A percentile compares a stretch with the other conserved stretches of the same genome.
Conservation (phyloP, 1,140 invertebrate genomes). For the Hirudo medicinalis region DNA sequence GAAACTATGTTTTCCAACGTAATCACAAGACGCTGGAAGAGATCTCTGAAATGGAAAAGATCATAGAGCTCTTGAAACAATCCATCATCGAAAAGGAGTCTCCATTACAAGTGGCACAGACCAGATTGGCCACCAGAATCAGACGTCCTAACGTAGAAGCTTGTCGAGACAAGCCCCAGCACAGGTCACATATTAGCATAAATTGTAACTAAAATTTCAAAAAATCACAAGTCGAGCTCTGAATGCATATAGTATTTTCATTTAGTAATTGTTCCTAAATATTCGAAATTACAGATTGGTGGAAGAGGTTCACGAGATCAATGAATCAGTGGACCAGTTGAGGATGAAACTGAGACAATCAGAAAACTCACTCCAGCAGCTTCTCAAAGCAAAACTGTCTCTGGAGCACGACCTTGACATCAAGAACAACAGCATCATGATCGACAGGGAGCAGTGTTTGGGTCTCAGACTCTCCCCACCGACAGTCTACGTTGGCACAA, state of each 20-base stretch:
- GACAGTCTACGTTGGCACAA: too few relatives aligned
- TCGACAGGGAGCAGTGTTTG: slow-evolving; percentile 75
- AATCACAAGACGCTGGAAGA: slow-evolving; percentile 80
- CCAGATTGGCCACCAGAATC: slow-evolving; percentile 65
- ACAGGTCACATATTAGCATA: slow-evolving; percentile 47
- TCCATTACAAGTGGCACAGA: slow-evolving; percentile 64
- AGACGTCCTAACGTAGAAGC: slow-evolving; percentile 74
- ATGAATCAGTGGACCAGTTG: slow-evolving; percentile 21
- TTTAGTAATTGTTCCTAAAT: too few relatives aligned
- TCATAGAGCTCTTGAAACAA: slow-evolving; percentile 42
- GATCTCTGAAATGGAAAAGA: slow-evolving; percentile 61
- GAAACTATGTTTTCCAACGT: too few relatives aligned
- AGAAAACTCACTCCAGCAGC: slow-evolving; percentile 51
- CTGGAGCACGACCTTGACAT: slow-evolving; percentile 67
- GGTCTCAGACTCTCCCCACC: slow-evolving; percentile 28
- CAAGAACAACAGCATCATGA: slow-evolving; percentile 72
- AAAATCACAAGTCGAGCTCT: too few relatives aligned
- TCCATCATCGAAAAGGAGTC: slow-evolving; percentile 41
- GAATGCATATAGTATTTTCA: too few relatives aligned
- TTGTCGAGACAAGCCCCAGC: slow-evolving; percentile 69
- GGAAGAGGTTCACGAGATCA: slow-evolving; percentile 25
- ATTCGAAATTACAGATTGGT: slow-evolving; percentile 18
- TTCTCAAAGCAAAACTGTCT: slow-evolving; percentile 59
- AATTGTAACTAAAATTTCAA: too few relatives aligned
- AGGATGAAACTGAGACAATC: slow-evolving; percentile 24